Conservation (phyloP, 2,797 vertebrate species). For the Discoglossus pictus region DNA sequence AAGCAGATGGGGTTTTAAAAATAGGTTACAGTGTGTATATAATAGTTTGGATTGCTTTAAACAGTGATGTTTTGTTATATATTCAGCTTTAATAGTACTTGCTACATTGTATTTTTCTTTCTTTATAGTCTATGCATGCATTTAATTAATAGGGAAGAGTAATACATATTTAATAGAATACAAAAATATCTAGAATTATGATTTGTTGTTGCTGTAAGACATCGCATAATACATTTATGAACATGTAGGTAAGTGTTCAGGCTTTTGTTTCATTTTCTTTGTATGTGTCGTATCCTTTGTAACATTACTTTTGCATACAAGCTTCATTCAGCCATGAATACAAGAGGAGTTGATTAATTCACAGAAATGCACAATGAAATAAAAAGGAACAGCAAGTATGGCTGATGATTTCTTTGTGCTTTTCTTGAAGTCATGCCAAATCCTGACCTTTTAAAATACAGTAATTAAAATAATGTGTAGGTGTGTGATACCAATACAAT, state of each 20-base stretch:
- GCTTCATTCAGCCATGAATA: not conserved
- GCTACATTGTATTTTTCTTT: too few species aligned
- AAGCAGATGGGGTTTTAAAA: conserved; percentile 71
- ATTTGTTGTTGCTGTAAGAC: not conserved
- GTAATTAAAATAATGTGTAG: conserved; percentile 28
- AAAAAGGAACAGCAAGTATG: conserved; percentile 19
- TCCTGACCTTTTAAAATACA: conserved; percentile 44
- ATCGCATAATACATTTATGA: not conserved
- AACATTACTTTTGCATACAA: not conserved
- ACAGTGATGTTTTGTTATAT: conserved; percentile 66
- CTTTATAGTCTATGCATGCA: too few species aligned
- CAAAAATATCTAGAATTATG: not conserved
- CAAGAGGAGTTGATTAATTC: conserved; percentile 3
- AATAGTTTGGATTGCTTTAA: conserved; percentile 60
- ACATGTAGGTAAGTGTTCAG: not conserved
- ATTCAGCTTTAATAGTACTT: conserved; percentile 60
- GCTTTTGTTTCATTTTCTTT: not conserved
- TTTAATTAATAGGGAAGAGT: not conserved
- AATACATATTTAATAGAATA: not conserved
- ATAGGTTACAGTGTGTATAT: conserved; percentile 58
- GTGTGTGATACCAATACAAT: conserved; percentile 25
- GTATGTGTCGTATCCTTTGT: not conserved
- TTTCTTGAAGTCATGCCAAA: conserved; percentile 36
- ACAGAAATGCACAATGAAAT: conserved; percentile 8
- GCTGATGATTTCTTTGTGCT: conserved; percentile 27